Conservation (phyloP, 2,888 invertebrate genomes). For the Conistra vaccinii region DNA sequence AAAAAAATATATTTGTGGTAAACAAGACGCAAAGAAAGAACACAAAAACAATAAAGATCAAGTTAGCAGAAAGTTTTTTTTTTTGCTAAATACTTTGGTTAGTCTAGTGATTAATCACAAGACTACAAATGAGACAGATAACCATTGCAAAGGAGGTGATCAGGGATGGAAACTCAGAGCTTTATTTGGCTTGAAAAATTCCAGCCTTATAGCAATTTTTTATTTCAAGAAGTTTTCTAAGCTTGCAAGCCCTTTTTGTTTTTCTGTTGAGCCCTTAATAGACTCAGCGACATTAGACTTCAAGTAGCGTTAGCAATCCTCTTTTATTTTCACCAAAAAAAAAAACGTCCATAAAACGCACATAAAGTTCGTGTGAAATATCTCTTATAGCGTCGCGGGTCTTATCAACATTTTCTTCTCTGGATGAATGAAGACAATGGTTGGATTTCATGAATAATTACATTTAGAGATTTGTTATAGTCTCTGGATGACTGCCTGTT, state of each 20-base stretch:
- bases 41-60: not conserved
- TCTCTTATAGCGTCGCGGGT: constrained; percentile 46
- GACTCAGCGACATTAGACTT: not conserved
- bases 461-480: constrained; percentile 73
- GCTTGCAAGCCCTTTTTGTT: not conserved
- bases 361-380: constrained; percentile 48
- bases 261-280: not conserved
- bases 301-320: constrained; percentile 4
- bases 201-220: not conserved
- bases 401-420: constrained; percentile 79
- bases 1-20: no score
- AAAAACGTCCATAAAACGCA: constrained; percentile 37
- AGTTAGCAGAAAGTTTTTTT: no score
- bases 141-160: not conserved
- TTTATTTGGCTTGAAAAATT: not conserved
- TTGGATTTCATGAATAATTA: constrained; percentile 80
- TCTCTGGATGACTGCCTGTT: constrained; percentile 55
- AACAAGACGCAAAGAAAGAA: no score
- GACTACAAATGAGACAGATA: no score
- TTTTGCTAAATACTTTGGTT: not conserved
- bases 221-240: not conserved
- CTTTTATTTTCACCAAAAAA: constrained; percentile 30
- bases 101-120: not conserved
- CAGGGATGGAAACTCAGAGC: not conserved
- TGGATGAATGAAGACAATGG: constrained; percentile 74